These are phyloP conservation scores for Drosophila rellima DNA, from an alignment of 2,888 invertebrate species.

Conservation along the genomic window DNA sequence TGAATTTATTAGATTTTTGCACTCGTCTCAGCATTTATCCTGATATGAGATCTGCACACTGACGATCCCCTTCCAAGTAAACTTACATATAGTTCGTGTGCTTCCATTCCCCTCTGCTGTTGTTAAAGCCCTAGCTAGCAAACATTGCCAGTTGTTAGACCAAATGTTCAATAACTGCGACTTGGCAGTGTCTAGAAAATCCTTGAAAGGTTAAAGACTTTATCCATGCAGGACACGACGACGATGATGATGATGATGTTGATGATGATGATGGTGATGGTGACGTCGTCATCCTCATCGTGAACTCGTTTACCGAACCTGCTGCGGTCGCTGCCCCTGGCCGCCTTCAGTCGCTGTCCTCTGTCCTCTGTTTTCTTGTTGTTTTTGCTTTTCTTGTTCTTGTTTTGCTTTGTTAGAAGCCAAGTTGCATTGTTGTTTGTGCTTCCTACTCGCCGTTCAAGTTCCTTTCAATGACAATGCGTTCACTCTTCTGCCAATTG, in stretches of 20 bases:
- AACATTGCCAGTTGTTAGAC: slow-evolving; percentile 48
- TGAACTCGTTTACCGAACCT: slow-evolving; percentile 77
- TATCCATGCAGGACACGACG: slow-evolving; percentile 70
- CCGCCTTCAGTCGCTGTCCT: slow-evolving; percentile 50
- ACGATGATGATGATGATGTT: slow-evolving; percentile 33
- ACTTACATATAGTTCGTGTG: not conserved
- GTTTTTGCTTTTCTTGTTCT: not conserved
- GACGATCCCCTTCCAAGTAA: slow-evolving; percentile 17
- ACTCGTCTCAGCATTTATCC: slow-evolving; percentile 52
- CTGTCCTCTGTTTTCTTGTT: not conserved
- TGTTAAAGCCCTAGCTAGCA: slow-evolving; percentile 21
- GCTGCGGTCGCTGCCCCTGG: slow-evolving; percentile 80
- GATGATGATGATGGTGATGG: slow-evolving; percentile 23
- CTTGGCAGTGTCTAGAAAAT: slow-evolving; percentile 73
- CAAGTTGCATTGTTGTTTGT: slow-evolving; percentile 41
- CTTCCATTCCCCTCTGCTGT: not conserved
- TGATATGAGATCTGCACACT: slow-evolving; percentile 58
- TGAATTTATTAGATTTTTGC: slow-evolving; percentile 69
- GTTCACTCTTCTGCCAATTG: slow-evolving; percentile 54
- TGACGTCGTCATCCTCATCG: slow-evolving; percentile 21
- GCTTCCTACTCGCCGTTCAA: slow-evolving; percentile 56
- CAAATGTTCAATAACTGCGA: slow-evolving; percentile 73
- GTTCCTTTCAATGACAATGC: slow-evolving; percentile 80
- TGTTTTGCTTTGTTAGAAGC: slow-evolving; percentile 28
- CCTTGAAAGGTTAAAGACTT: slow-evolving; percentile 85